Percentiles rank a stretch among this genome's conserved stretches.
These are phyloP conservation scores for Poeciliopsis turneri DNA, from an alignment of 2,797 vertebrate genomes.

Conservation along the genomic window DNA sequence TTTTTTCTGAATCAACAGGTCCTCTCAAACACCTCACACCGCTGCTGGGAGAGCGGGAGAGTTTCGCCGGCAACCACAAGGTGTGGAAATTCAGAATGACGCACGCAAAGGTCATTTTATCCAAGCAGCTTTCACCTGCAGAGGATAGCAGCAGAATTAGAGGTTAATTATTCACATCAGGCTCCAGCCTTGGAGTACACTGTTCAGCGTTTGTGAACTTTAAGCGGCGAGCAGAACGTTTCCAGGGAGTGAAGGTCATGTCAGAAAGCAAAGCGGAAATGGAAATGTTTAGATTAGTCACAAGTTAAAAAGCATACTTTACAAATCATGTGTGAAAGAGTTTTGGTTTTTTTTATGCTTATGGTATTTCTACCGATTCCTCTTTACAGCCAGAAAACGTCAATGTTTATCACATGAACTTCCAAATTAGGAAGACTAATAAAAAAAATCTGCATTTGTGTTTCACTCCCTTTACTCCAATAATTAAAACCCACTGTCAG, in stretches of 20 bases:
- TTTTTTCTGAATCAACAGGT: conserved; percentile 34
- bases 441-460: neutral
- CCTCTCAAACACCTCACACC: conserved; percentile 14
- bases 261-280: neutral
- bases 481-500: neutral
- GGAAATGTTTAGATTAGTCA: neutral
- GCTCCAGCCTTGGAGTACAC: conserved; percentile 1
- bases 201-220: conserved; percentile 5
- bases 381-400: neutral
- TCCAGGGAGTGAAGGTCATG: conserved; percentile 5
- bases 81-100: conserved; percentile 42
- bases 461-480: neutral
- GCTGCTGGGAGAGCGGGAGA: conserved; percentile 22
- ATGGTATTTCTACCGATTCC: neutral
- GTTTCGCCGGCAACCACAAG: conserved; percentile 22
- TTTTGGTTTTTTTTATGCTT: neutral
- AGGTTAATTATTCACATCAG: conserved; percentile 40
- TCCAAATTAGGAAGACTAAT: neutral
- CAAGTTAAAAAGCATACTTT: neutral
- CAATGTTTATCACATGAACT: neutral
- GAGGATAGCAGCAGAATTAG: conserved; percentile 38
- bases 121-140: conserved; percentile 19
- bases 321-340: neutral
- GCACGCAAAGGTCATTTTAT: conserved; percentile 28
- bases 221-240: conserved; percentile 9